Evolutionary conservation across 1,140 invertebrate genomes (phyloP), one percentile per base, ranked within the genome.

Genomic region (Lordiphosa mommai): DNA sequence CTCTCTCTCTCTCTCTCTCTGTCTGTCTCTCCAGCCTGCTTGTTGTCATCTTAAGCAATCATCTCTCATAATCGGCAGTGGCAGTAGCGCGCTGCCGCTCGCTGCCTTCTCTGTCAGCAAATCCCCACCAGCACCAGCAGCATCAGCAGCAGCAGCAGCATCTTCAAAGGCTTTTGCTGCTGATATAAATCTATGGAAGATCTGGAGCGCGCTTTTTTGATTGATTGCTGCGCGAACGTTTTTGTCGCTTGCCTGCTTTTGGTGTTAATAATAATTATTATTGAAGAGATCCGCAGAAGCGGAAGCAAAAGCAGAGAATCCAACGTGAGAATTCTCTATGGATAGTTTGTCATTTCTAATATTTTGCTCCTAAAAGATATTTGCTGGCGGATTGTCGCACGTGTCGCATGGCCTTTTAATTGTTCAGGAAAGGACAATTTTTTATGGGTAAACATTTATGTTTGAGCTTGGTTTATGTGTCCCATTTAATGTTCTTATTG

Each of bases 201-300:
- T 86, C 72, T 86, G 52, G 72, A 86, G 84, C 84, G 73, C 61
- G 41, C 38, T 40, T 66, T 68, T 74, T 86, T 86, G 82, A 86
- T 86, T 86, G 82, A 86, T 86, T 86, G 84, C 46, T 13, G 37
- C 57, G 40, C 53, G 50, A 36, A 74, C 50, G 61, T 68, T 72
- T 82, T 56, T 61, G 47, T 56, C 41, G 61, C 61, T 73, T 48
- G 20, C 20, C 67, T 67, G 44, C 70, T 61, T 73, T 86, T 77
- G 82, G 82, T 86, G 82, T 77, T 77, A 86, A 87, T 86, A 84
- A 84, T 86, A 84, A 84, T 86, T 87, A 86, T 86, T 86, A 61
- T 47, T 23, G 20, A 23, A 23, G 20, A 23, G 20, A 23, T 23
- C 20, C 20, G 5, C 20, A 6, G 5, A 23, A 50, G 41, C 40